Evolutionary conservation across 2,888 invertebrate genomes (phyloP), one percentile per base, ranked within the genome.

Genomic region (Oeneis ivallda): DNA sequence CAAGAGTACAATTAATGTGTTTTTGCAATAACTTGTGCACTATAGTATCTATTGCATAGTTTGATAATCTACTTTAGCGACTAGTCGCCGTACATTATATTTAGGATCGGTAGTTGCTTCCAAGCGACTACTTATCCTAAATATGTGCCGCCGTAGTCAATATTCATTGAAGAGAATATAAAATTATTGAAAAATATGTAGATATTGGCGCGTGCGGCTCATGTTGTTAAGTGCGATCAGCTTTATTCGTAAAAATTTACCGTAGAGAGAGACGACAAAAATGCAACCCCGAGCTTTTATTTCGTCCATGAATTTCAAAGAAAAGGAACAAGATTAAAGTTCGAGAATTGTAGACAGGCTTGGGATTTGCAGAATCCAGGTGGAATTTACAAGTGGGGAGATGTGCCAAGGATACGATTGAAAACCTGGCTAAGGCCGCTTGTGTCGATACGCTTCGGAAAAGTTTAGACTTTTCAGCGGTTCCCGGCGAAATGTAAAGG

Each of bases 241-340:
- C 49, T 10, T 50, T 13, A 50, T 26, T 50, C 11, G 19, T 26
- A 50, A 50, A 26, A 43, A 45, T 56, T n/a, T 34, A 34, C 10
- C 17, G 64, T n/a, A 52, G 17, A 58, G 17, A 34, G 17, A 58
- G 17, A 34, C 26, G 19, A 53, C 39, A 65, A 59, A 62, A 65
- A 56, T 62, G 52, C 43, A 60, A 52, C 26, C 32, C 50, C 13
- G 37, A 47, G 60, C 65, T 62, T 61, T 66, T 66, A 70, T 66
- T 66, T 66, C 68, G 62, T 47, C 60, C 45, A 54, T 45, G 60
- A 62, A 69, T 62, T 65, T 58, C 37, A 64, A 54, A 62, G 57
- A 60, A 71, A 71, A 70, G 59, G 62, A 72, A 71, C 69, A 70
- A 71, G 73, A 72, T 74, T 72, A 70, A 74, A 72, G 74, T 69